Base-by-base conservation (phyloP, 2,113 vertebrate genomes). In the Mirounga angustirostris region DNA sequence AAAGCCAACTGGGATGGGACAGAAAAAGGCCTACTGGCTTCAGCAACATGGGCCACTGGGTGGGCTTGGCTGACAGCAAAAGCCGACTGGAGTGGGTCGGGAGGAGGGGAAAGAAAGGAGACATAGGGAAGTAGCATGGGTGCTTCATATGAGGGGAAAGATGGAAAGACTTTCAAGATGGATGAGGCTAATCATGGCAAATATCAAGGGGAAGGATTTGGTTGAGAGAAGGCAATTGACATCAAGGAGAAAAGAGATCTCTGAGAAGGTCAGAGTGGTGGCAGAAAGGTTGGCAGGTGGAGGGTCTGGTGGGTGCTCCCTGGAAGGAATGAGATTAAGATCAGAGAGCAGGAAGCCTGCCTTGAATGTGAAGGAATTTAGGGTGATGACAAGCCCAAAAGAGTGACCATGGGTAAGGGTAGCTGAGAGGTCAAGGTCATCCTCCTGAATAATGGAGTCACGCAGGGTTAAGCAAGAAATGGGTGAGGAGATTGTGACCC, bases 401-500 rank as follows among this genome's bases (percentile, higher is more conserved):
- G 65, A 69, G 69, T 92, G 93, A 40, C 8, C 74, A 15, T 11
- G 43, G 71, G 28, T 6, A 2, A 79, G 63, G 30, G 73, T 2
- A 78, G 18, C 22, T 87, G 74, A 84, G 80, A 84, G 28, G 63
- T 88, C 58, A 63, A 30, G 93, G 71, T 56, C 71, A 46, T 63
- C 54, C 10, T 79, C 56, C 36, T 63, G 54, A 63, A 36, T 86
- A 50, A 69, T 56, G 69, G 56, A 83, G 74, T 93, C 80, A 83
- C 0, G 3, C 3, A 50, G 85, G 67, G 63, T 52, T 82, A 22
- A 89, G 89, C 54, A 79, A 83, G 56, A 84, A 16, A 73, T 87
- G 67, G 67, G 46, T 43, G 65, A 86, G 19, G n/a, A 74, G 46
- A 21, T 59, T 52, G 26, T 95, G 97, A 91, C 73, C 91, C 88